Evolutionary conservation across 2,888 invertebrate species (phyloP).

Genomic region (Ochlodes sylvanus): DNA sequence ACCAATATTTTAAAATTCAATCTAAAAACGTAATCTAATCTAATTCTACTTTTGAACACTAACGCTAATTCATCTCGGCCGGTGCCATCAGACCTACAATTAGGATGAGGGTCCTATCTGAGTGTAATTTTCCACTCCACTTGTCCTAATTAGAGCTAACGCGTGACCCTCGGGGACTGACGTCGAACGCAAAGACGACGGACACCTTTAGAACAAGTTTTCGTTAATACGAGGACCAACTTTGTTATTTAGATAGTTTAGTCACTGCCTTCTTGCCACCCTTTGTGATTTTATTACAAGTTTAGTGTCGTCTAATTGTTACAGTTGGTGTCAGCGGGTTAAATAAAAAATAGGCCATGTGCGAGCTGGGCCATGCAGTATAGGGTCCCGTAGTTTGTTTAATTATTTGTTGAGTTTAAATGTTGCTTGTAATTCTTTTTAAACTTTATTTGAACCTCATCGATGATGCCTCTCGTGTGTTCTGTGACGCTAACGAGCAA

Average conservation of each 20-base stretch:
- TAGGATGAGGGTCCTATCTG: slow-evolving; percentile 51
- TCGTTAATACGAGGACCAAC: not conserved
- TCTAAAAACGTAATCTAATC: not conserved
- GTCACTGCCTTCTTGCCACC: not conserved
- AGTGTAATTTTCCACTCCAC: slow-evolving; percentile 75
- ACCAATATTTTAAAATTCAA: no score
- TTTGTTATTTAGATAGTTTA: not conserved
- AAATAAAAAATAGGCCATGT: no score
- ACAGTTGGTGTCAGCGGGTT: no score
- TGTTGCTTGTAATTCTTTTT: no score
- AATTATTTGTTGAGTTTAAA: no score
- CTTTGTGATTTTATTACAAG: no score
- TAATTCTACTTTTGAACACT: slow-evolving; percentile 24
- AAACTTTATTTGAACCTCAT: no score
- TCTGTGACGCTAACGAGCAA: no score
- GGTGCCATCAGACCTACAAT: slow-evolving; percentile 29
- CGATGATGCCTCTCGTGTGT: no score
- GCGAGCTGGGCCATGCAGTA: no score
- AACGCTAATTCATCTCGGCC: slow-evolving; percentile 28
- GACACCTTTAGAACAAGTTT: slow-evolving; percentile 7
- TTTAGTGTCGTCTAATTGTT: no score
- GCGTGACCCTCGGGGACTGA: slow-evolving; percentile 51
- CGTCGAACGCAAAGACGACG: slow-evolving; percentile 18
- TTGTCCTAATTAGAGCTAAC: slow-evolving; percentile 76
- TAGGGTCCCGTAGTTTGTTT: no score